Evolutionary conservation across 2,888 invertebrate genomes (phyloP), one percentile per base, ranked within the genome.

Genomic region (Phortica okadai): DNA sequence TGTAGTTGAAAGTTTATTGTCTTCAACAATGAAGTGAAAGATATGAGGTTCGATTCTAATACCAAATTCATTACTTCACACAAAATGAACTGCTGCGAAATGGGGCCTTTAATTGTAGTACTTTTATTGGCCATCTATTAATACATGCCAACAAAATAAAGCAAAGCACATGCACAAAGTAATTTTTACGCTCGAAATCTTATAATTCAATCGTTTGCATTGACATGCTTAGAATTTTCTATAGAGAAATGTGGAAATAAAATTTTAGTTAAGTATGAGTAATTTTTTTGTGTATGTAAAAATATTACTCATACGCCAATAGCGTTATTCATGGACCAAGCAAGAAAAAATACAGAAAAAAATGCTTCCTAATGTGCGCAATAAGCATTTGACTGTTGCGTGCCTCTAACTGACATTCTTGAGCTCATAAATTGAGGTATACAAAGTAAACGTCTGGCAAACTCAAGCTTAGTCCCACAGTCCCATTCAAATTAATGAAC

Each of bases 271-370:
- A 21, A 21, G 59, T 59, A 59, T 59, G 59, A 59, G 59, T 59
- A 59, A 59, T 59, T 21, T 59, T 59, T 59, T 8, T n/a, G 21
- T 21, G 8, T 8, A 8, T 10, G 6, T 56, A 6, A 59, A 3
- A 16, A 21, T 59, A 59, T 59, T 59, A 59, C 16, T 59, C 59
- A 59, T 59, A 59, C 59, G 21, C 25, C 59, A 59, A 16, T 8
- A 21, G 16, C 7, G 10, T 10, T 25, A 1, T 2, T 1, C 10
- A 25, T 59, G 8, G 5, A 8, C 25, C 10, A 59, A 59, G 25
- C 25, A 21, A 5, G 21, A 8, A 16, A 59, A 25, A 16, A 59
- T 59, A 59, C 8, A 21, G 21, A 21, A 33, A 33, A 33, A 33
- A 33, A 33, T 33, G 33, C 33, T 33, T 33, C 33, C 33, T 33